Percentiles rank a stretch among this genome's conserved stretches.
phyloP scores from a whole-genome alignment of 2,888 invertebrate species.

The Augiades crinisus region DNA sequence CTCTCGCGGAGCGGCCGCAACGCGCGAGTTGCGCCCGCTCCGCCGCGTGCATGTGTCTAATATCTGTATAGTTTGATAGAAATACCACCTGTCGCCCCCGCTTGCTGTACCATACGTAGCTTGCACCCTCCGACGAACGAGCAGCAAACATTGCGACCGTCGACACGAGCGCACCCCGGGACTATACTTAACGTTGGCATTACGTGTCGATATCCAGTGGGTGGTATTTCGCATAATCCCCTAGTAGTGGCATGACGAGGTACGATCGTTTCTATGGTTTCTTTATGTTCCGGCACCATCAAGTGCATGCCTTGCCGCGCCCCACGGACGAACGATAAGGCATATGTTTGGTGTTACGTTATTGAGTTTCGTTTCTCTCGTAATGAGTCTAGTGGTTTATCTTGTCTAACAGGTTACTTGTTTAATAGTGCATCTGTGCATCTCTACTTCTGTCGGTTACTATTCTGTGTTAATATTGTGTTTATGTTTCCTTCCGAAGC shows the following conservation, averaged over 20 bases:
- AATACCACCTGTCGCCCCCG: constrained; percentile 69
- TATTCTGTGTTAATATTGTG: constrained; percentile 47
- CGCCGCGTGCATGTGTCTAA: constrained; percentile 62
- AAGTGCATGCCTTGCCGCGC: constrained; percentile 42
- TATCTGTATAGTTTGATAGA: constrained; percentile 62
- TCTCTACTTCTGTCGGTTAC: constrained; percentile 60
- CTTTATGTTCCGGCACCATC: constrained; percentile 44
- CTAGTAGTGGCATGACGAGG: constrained; percentile 71
- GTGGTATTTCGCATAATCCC: constrained; percentile 71
- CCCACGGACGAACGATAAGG: constrained; percentile 26
- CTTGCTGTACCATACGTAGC: constrained; percentile 36
- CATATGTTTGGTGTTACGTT: constrained; percentile 41
- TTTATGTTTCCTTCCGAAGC: constrained; percentile 34
- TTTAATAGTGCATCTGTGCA: constrained; percentile 73
- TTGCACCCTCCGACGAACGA: constrained; percentile 42
- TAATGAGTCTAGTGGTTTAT: constrained; percentile 45
- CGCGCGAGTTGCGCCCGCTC: constrained; percentile 35
- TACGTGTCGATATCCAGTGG: constrained; percentile 46
- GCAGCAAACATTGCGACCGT: constrained; percentile 52
- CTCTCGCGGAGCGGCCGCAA: constrained; percentile 37
- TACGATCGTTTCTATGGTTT: constrained; percentile 45
- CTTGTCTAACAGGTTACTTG: constrained; percentile 56
- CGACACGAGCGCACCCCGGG: constrained; percentile 9
- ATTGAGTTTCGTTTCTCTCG: constrained; percentile 40
- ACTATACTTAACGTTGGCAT: constrained; percentile 3